Percentiles rank a stretch among this genome's conserved stretches.
Conservation (phyloP, 1,140 invertebrate genomes). For the Cotesia vestalis region DNA sequence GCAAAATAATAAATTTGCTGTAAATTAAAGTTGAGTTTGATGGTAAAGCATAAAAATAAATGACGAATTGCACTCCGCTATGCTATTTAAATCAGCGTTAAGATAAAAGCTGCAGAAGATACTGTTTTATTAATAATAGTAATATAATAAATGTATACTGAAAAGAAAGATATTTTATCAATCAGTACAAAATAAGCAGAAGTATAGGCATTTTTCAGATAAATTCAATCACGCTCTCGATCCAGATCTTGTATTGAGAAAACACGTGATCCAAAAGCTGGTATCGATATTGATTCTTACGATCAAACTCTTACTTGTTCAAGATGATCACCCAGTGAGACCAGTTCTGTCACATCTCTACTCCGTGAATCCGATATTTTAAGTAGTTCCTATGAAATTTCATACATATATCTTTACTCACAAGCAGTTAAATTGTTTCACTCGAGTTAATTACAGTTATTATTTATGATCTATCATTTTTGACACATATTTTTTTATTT, state of each 20-base stretch:
- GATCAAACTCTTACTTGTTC: slow-evolving; percentile 79
- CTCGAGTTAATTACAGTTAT: slow-evolving; percentile 21
- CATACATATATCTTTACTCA: slow-evolving; percentile 44
- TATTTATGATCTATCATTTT: too few species aligned
- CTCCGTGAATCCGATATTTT: slow-evolving; percentile 77
- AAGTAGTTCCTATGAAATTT: slow-evolving; percentile 75
- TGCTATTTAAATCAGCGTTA: neutral
- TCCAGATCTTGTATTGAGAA: neutral
- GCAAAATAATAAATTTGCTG: slow-evolving; percentile 51
- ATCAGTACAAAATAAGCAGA: too few species aligned
- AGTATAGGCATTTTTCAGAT: neutral
- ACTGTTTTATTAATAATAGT: neutral
- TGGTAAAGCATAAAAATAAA: neutral
- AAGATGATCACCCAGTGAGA: slow-evolving; percentile 79
- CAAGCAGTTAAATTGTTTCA: neutral
- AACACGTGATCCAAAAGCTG: slow-evolving; percentile 1
- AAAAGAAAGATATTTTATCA: slow-evolving; percentile 7
- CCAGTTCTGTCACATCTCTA: slow-evolving; percentile 77
- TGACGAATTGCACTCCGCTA: neutral
- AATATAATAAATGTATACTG: neutral
- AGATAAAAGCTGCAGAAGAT: slow-evolving; percentile 15
- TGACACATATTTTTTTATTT: neutral
- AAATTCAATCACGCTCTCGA: neutral
- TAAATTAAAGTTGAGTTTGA: slow-evolving; percentile 42
- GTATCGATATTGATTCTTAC: neutral